Evolutionary conservation across 2,888 invertebrate genomes (phyloP), one percentile per base, ranked within the genome.

Genomic region (Euplagia quadripunctaria): DNA sequence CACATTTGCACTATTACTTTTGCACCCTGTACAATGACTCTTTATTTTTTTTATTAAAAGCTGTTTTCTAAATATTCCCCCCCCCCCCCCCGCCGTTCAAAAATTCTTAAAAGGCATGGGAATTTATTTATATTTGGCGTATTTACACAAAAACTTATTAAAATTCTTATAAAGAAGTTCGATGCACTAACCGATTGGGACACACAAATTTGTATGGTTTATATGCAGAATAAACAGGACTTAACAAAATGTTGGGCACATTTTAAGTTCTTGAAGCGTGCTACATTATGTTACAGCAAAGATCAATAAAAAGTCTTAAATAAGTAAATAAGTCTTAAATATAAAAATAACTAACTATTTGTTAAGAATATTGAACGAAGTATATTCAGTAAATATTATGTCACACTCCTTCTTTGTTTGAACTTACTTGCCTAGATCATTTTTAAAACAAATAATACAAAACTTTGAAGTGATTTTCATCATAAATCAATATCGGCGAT

Each of bases 131-230:
- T 31, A 31, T 31, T 1, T 46, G 41, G 66, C 68, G 70, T 74
- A 70, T 68, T 75, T 65, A 73, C 66, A 68, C 67, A 74, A 83
- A 80, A 80, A 81, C 65, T 65, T 68, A 70, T 72, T 68, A 49
- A 72, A 72, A 70, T 82, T 80, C 68, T 80, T 70, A 76, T 73
- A n/a, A n/a, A 80, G 58, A n/a, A 80, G 58, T 73, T 43, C 72
- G 72, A 66, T 66, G 64, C n/a, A 68, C 42, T 42, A 31, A 64
- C 5, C 31, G 52, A 52, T 17, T 52, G 8, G 51, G 16, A 51
- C 20, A 20, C 58, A 58, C n/a, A 11, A 20, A 2, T 16, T 51
- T 51, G 49, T 49, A 31, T 31, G 31, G 31, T 31, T 31, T 31
- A 31, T 31, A 31, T 31, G 31, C 31, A 31, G 31, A 16, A 16